Base-by-base conservation (phyloP, 2,797 vertebrate species). In the Melanotaenia maccullochi region DNA sequence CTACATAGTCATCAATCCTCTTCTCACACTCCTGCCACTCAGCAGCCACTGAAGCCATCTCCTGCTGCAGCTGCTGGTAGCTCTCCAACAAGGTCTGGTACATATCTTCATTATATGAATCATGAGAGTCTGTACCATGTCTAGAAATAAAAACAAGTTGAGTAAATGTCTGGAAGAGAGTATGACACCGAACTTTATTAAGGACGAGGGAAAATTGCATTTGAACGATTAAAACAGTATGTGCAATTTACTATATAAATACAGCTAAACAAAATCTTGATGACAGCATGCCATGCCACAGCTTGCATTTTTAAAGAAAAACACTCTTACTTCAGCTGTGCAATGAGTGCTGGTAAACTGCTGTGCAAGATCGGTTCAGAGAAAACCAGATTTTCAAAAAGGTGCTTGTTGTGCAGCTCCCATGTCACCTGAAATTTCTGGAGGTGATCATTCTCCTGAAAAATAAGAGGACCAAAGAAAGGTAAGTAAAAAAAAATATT, bases 401-500 rank as follows among this genome's bases (percentile, higher is more conserved):
- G 95, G 93, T 99, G 97, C 87, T 99, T 99, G 90, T 99, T 99
- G 92, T 99, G 97, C 87, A 99, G 93, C 92, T 98, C 97, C 97
- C 97, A 99, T 0, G 97, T 99, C 92, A 99, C 97, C 92, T 96
- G 97, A 93, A 99, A 99, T 92, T 97, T 99, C 91, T 97, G 97
- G 84, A 99, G 94, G 90, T 99, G 97, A 85, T 98, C 97, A 4
- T 96, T 97, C 93, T 99, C 97, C 97, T 98, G 60, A 52, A 20
- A 25, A 18, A 8, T n/a, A 54, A 11, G 36, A 1, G 1, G 8
- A 30, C 5, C 7, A n/a, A 66, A 25, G 3, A 36, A 28, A 36
- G 55, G 13, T 22, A 51, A n/a, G 5, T 9, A 20, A 1, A 63
- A 1, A 63, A 6, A 33, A 24, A 51, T 8, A 9, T 20, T 28